A percentile compares a stretch with the other conserved stretches of the same genome.
Evolutionary conservation across 92 coral and sea anemone species (phyloP).

Genomic region (Heteractis magnifica): DNA sequence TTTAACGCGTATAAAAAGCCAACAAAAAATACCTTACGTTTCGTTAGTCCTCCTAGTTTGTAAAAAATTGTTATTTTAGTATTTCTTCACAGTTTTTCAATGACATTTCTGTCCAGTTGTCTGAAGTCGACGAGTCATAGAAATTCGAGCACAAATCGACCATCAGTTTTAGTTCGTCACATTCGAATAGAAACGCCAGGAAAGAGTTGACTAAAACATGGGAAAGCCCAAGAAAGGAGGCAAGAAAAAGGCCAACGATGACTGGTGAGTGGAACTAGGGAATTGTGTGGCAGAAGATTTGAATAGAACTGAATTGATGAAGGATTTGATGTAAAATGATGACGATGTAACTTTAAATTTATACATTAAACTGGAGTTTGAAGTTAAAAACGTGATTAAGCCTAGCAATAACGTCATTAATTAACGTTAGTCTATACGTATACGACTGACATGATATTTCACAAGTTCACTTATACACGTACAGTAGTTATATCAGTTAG

Average conservation of each 20-base stretch:
- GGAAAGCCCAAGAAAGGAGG: slow-evolving; percentile 93
- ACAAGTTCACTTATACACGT: not conserved
- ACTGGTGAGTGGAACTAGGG: slow-evolving; percentile 62
- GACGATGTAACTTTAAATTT: not conserved
- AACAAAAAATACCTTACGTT: not conserved
- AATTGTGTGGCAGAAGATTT: not conserved
- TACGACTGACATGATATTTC: too few relatives aligned
- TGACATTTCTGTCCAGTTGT: slow-evolving; percentile 19
- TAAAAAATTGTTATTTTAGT: not conserved
- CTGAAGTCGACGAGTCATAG: slow-evolving; percentile 16
- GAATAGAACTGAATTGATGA: not conserved
- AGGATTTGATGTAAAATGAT: not conserved
- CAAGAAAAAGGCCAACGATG: slow-evolving; percentile 83
- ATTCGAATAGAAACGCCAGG: slow-evolving; percentile 10
- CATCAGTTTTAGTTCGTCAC: not conserved
- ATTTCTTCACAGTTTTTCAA: slow-evolving; percentile 15
- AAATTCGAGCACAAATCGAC: slow-evolving; percentile 19
- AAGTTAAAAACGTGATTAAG: not conserved
- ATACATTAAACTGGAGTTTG: not conserved
- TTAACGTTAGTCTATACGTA: not conserved
- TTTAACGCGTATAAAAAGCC: not conserved
- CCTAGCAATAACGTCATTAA: not conserved
- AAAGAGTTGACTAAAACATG: slow-evolving; percentile 43
- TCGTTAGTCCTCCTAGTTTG: not conserved
- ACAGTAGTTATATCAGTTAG: too few relatives aligned